Evolutionary conservation across 2,888 invertebrate genomes (phyloP), one percentile per base, ranked within the genome.

Genomic region (Cosmorhoe ocellata): DNA sequence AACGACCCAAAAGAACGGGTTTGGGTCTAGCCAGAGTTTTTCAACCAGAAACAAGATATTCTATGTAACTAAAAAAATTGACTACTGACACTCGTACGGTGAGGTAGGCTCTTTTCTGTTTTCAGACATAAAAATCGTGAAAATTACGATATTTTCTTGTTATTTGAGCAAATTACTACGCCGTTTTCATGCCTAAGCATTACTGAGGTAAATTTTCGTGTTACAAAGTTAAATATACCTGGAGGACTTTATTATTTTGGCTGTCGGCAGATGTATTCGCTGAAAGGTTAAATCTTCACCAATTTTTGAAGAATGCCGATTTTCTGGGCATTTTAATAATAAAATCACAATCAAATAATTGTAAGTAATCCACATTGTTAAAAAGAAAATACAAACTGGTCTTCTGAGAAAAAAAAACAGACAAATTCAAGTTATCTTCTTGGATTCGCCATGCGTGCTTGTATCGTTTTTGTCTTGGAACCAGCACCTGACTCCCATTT

Each of bases 61-160:
- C n/a, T n/a, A 43, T n/a, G 7, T 31, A 22, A 4, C 3, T 13
- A 37, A 50, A 39, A 42, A 43, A 49, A 43, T 67, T 59, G 58
- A 68, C 67, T 72, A 78, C 80, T 89, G 89, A 89, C 89, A 87
- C 82, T 71, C 77, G 84, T 81, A 84, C 83, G 82, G 89, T 88
- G 89, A 89, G 90, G 87, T 85, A 87, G 89, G 83, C 85, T 84
- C 82, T 85, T 90, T 89, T 89, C 89, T 90, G 89, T 89, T 90
- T 90, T 90, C 86, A 85, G 80, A 67, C 79, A 64, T 80, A 86
- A 82, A 84, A 86, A 84, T 83, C 76, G 83, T 82, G 76, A 82
- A 83, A 85, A 84, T 79, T 81, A 77, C 73, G 77, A 73, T 69
- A 79, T 69, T 80, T 85, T 84, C 72, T 75, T 76, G 74, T 71